Percentiles rank a stretch among this genome's conserved stretches.
Conservation (phyloP, 2,888 invertebrate genomes). For the Perizoma flavofasciatum region DNA sequence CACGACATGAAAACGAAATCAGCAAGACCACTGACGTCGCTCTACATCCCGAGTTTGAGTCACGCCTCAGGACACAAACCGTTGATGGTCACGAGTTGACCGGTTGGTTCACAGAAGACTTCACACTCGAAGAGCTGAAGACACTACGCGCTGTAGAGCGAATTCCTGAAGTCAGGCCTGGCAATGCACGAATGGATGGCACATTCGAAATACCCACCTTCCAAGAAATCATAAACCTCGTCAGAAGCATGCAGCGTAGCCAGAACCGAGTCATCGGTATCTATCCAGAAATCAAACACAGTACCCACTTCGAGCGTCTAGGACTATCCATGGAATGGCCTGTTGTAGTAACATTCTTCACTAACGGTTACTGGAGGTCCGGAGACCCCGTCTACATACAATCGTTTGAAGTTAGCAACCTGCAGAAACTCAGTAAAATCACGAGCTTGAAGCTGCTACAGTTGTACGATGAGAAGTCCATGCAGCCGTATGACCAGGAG, state of each 20-base stretch:
- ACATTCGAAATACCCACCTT: conserved; percentile 66
- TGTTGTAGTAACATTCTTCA: conserved; percentile 60
- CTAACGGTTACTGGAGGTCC: conserved; percentile 60
- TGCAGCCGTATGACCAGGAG: conserved; percentile 63
- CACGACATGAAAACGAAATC: conserved; percentile 72
- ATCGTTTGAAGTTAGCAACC: conserved; percentile 72
- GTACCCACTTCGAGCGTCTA: conserved; percentile 60
- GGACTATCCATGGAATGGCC: conserved; percentile 65
- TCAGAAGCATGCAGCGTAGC: conserved; percentile 62
- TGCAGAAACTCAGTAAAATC: conserved; percentile 64
- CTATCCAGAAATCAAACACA: conserved; percentile 74
- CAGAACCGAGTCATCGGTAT: conserved; percentile 66
- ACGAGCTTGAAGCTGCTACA: conserved; percentile 67
- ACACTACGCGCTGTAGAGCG: conserved; percentile 65
- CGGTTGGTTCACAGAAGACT: conserved; percentile 77
- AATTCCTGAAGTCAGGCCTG: conserved; percentile 63
- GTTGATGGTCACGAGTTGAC: conserved; percentile 56
- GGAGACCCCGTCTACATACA: conserved; percentile 69
- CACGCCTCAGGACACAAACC: conserved; percentile 57
- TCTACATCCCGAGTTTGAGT: conserved; percentile 58
- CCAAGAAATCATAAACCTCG: conserved; percentile 71
- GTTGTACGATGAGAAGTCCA: conserved; percentile 52
- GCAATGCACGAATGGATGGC: conserved; percentile 67
- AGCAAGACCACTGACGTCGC: conserved; percentile 65
- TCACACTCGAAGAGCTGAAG: conserved; percentile 71